Conservation (phyloP, 2,888 invertebrate genomes). For the Alitta virens region DNA sequence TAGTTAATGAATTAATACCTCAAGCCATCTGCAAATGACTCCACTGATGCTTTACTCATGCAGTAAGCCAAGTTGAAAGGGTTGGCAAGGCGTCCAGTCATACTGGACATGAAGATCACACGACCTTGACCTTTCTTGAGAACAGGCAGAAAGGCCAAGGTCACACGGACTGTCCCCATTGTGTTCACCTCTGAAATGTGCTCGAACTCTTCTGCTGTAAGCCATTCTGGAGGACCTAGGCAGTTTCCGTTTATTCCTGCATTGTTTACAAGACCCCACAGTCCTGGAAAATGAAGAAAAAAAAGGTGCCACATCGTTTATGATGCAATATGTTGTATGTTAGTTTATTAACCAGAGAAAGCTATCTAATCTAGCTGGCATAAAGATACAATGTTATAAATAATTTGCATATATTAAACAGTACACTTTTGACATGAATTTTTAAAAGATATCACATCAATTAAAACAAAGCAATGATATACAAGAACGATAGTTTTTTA, state of each 20-base stretch:
- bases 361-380: too few species aligned
- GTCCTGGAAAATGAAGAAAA: slow-evolving; percentile 29
- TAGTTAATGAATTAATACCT: too few species aligned
- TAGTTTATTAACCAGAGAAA: too few species aligned
- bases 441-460: too few species aligned
- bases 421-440: too few species aligned
- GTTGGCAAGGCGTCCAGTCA: slow-evolving; percentile 33
- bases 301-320: too few species aligned
- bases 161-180: slow-evolving; percentile 48
- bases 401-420: too few species aligned
- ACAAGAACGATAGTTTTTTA: too few species aligned
- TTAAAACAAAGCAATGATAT: too few species aligned
- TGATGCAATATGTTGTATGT: too few species aligned
- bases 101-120: slow-evolving; percentile 41
- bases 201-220: slow-evolving; percentile 45
- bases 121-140: slow-evolving; percentile 38
- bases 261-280: slow-evolving; percentile 51
- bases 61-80: slow-evolving; percentile 33
- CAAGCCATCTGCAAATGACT: slow-evolving; percentile 40
- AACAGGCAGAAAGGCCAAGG: slow-evolving; percentile 40
- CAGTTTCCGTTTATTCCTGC: slow-evolving; percentile 38
- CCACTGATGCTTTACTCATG: slow-evolving; percentile 42
- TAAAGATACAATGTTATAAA: too few species aligned
- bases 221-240: slow-evolving; percentile 48
- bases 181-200: slow-evolving; percentile 42